A percentile compares a stretch with the other conserved stretches of the same genome.
Conservation (phyloP, 2,797 vertebrate species). For the Sorex maritimensis region DNA sequence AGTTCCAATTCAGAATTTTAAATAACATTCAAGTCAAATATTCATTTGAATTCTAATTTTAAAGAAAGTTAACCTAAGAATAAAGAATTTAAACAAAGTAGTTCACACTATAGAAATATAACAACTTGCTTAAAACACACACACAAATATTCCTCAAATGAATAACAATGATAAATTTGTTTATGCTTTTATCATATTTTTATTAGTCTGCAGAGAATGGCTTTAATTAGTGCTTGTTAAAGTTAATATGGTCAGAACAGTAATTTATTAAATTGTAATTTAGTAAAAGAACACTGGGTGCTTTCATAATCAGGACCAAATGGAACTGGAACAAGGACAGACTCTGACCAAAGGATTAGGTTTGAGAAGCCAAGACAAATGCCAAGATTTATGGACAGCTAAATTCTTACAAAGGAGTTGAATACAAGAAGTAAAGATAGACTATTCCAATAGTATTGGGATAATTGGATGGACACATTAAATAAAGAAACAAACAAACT, state of each 20-base stretch:
- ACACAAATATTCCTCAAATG: constrained; percentile 24
- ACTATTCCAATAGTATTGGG: no score
- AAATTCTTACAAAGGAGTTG: no score
- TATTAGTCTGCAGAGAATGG: background rate
- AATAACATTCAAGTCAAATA: constrained; percentile 40
- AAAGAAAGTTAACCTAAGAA: background rate
- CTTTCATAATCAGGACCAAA: background rate
- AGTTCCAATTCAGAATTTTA: constrained; percentile 32
- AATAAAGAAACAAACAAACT: no score
- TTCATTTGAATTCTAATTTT: background rate
- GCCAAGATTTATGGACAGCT: no score
- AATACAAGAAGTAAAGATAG: no score
- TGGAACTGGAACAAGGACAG: no score
- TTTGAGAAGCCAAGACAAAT: no score
- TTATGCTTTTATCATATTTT: background rate
- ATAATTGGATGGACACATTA: no score
- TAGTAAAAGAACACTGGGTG: background rate
- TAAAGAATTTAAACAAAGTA: background rate
- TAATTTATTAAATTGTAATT: background rate
- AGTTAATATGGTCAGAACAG: background rate
- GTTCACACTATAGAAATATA: constrained; percentile 27
- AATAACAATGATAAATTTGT: background rate
- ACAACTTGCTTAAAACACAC: background rate
- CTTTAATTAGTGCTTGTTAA: background rate
- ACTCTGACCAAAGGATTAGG: no score